A percentile compares a stretch with the other conserved stretches of the same genome.
Conservation (phyloP, 2,888 invertebrate species). For the Lacanobia wlatinum region DNA sequence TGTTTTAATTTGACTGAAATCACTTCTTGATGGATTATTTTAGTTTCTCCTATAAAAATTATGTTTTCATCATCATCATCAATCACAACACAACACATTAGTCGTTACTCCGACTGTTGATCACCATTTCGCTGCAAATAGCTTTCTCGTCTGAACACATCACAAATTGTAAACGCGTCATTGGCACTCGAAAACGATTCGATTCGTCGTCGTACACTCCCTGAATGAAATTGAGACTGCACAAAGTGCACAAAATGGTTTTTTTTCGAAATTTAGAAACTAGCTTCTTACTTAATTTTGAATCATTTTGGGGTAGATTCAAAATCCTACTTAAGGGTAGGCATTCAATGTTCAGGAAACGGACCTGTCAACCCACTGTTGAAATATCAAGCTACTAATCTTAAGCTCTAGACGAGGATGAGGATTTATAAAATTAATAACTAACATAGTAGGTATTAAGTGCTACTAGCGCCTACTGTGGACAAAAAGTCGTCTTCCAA, state of each 20-base stretch:
- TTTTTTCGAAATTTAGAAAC: neutral
- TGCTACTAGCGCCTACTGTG: no score
- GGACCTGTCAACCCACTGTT: neutral
- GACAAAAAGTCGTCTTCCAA: no score
- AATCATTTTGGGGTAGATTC: no score
- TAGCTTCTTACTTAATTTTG: neutral
- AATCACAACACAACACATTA: neutral
- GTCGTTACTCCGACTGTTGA: neutral
- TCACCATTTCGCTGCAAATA: constrained; percentile 14
- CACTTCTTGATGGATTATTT: no score
- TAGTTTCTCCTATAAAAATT: no score
- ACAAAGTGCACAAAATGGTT: neutral
- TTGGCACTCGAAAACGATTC: constrained; percentile 14
- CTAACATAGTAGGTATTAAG: no score
- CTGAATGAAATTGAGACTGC: constrained; percentile 2
- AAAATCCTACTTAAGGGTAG: no score
- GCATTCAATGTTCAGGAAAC: no score
- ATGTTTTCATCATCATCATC: neutral
- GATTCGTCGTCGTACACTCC: constrained; percentile 18
- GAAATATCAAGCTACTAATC: neutral
- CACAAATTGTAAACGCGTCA: constrained; percentile 28
- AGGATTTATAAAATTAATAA: no score
- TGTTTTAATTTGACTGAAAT: neutral
- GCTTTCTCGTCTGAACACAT: constrained; percentile 19
- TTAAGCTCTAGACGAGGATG: neutral